Conservation (phyloP, 2,113 vertebrate species). For the Serilophus lunatus region DNA sequence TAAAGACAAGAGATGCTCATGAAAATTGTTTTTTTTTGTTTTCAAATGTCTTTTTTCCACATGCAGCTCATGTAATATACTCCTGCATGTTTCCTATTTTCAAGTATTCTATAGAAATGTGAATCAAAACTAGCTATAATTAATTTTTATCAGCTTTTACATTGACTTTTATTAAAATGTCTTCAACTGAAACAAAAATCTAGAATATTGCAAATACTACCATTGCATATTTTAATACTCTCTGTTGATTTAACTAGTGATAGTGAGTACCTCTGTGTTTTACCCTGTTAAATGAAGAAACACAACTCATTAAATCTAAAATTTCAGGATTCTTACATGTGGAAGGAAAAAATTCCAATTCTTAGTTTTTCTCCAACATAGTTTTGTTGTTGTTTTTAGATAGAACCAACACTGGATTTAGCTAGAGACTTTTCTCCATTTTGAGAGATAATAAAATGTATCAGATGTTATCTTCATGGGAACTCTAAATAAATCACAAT, state of each 20-base stretch:
- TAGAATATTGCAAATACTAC: background rate
- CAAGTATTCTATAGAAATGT: background rate
- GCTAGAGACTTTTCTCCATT: background rate
- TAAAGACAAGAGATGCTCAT: background rate
- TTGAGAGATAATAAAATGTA: background rate
- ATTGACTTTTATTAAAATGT: background rate
- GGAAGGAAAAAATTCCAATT: background rate
- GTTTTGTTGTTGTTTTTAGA: background rate
- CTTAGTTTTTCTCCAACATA: background rate
- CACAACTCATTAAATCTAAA: background rate
- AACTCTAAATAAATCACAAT: background rate
- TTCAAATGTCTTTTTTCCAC: background rate
- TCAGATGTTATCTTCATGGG: background rate
- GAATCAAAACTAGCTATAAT: background rate
- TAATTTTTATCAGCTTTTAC: background rate
- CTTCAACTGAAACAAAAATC: background rate
- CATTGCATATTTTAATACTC: background rate
- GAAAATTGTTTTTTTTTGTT: background rate
- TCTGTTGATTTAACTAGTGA: background rate
- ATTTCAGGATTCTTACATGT: background rate
- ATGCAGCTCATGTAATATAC: background rate
- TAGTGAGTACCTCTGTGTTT: background rate
- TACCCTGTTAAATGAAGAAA: background rate
- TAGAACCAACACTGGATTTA: background rate
- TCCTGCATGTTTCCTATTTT: background rate